A percentile compares a stretch with the other conserved stretches of the same genome.
Conservation (phyloP, 1,140 invertebrate species). For the Drosophila repletoides region DNA sequence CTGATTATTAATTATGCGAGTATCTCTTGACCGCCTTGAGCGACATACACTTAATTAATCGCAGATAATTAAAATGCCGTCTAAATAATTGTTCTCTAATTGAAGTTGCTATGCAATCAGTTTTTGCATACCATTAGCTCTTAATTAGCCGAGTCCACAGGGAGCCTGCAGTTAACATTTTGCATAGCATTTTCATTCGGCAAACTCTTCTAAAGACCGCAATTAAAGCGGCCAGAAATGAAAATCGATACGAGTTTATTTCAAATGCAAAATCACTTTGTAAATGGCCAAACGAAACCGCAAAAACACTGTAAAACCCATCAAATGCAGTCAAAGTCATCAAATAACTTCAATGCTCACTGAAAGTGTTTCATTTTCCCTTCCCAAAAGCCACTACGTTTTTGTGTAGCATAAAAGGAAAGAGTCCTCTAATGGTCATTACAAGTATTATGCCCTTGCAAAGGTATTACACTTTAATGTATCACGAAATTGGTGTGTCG, state of each 20-base stretch:
- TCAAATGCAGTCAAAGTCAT: no score
- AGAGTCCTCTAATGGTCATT: no score
- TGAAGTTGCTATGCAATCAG: constrained; percentile 63
- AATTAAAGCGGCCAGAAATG: constrained; percentile 35
- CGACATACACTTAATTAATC: constrained; percentile 21
- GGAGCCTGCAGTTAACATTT: no score
- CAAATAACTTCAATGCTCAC: no score
- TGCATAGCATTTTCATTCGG: background rate
- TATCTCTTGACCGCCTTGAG: constrained; percentile 11
- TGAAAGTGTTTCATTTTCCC: no score
- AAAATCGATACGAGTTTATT: constrained; percentile 11
- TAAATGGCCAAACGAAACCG: constrained; percentile 2
- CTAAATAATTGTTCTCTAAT: constrained; percentile 56
- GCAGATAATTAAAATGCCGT: constrained; percentile 58
- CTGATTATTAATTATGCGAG: constrained; percentile 64
- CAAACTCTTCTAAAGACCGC: constrained; percentile 1
- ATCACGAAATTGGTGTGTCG: no score
- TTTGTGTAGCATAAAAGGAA: no score
- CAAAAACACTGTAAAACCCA: no score
- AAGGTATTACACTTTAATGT: no score
- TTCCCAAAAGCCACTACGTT: no score
- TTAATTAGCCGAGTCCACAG: constrained; percentile 8
- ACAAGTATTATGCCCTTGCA: no score
- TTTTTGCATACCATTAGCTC: constrained; percentile 31
- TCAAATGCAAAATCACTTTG: background rate